Conservation (phyloP, 2,888 invertebrate species). For the Meghimatium bilineatum region DNA sequence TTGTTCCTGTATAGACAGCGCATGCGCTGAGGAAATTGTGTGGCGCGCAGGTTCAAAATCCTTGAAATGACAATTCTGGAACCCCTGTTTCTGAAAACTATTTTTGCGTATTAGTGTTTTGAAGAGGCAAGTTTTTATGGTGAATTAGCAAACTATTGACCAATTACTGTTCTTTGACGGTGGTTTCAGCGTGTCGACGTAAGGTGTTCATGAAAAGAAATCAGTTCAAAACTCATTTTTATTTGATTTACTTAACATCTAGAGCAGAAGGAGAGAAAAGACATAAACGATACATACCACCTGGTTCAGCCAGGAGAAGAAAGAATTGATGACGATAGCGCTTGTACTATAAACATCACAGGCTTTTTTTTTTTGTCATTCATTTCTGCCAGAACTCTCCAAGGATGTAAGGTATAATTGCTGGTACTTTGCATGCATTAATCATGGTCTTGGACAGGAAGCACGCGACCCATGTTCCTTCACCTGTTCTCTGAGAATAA, state of each 20-base stretch:
- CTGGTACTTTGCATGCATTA: conserved; percentile 38
- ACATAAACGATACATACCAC: background rate
- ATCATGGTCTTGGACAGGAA: conserved; percentile 14
- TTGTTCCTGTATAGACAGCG: conserved; percentile 23
- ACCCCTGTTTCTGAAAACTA: background rate
- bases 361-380: conserved; percentile 3
- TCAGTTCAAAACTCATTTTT: background rate
- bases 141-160: background rate
- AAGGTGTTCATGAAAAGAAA: background rate
- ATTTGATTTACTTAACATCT: background rate
- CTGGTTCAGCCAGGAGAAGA: background rate
- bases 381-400: background rate
- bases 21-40: conserved; percentile 29
- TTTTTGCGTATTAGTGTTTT: background rate
- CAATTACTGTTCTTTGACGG: background rate
- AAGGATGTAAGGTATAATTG: conserved; percentile 27
- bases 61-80: background rate
- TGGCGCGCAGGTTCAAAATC: conserved; percentile 37
- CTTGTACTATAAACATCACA: conserved; percentile 7
- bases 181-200: background rate
- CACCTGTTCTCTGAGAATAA: conserved; percentile 33
- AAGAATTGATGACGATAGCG: background rate
- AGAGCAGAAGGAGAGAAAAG: background rate
- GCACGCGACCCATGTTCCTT: conserved; percentile 23
- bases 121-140: background rate